Conservation (phyloP, 2,797 vertebrate species). For the Syngnathus acus region DNA sequence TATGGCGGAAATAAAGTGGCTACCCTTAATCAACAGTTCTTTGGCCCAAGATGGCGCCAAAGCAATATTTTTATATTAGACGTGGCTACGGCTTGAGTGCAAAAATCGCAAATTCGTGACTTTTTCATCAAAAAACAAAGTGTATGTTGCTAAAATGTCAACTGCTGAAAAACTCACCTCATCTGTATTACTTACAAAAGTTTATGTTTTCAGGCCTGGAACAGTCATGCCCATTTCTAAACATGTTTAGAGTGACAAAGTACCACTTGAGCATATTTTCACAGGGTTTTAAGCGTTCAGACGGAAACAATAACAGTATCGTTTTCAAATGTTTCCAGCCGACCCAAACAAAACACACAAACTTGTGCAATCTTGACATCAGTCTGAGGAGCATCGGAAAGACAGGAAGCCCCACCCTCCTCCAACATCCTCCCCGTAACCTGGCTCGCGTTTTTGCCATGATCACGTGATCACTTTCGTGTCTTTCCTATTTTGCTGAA, state of each 20-base stretch:
- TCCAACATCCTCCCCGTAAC: constrained; percentile 34
- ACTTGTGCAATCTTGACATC: background rate
- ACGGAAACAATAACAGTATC: background rate
- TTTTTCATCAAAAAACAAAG: too few relatives aligned
- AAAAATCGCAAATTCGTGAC: background rate
- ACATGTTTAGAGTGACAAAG: too few relatives aligned
- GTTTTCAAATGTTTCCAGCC: background rate
- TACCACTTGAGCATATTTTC: too few relatives aligned
- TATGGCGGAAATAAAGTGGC: too few relatives aligned
- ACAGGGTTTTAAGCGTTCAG: background rate
- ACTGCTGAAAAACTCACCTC: too few relatives aligned
- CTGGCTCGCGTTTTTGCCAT: constrained; percentile 23
- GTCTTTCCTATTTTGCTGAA: background rate
- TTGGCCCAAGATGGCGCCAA: background rate
- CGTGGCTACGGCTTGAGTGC: background rate
- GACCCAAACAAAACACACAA: background rate
- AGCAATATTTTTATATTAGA: background rate
- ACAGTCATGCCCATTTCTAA: too few relatives aligned
- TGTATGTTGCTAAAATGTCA: too few relatives aligned
- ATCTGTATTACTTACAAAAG: too few relatives aligned
- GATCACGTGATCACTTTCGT: background rate
- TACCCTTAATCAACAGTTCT: background rate
- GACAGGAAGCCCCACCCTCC: constrained; percentile 49
- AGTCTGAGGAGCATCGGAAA: constrained; percentile 19
- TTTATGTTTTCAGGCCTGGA: too few relatives aligned